Evolutionary conservation across 2,113 vertebrate genomes (phyloP), one percentile per base, ranked within the genome.

Genomic region (Myotis brandtii): DNA sequence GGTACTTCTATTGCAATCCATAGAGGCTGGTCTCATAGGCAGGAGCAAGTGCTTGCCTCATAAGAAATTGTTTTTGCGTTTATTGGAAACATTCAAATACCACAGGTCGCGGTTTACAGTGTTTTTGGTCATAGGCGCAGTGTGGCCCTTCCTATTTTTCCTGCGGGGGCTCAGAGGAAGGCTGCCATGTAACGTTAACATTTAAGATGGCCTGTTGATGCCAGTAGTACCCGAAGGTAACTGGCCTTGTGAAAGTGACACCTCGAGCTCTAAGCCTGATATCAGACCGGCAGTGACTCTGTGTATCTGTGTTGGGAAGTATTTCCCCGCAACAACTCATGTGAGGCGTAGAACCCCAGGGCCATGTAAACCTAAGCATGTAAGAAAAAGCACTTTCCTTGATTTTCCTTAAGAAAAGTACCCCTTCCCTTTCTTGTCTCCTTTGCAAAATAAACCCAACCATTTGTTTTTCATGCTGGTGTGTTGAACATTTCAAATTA

Each of bases 401-500:
- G 43, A 11, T 80, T 83, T 59, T 87, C 40, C 3, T 87, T 67
- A 13, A 20, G 56, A 56, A 46, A n/a, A 94, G 50, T 30, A 54
- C 2, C 32, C 13, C 1, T 1, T 3, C 32, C n/a, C 18, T 62
- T 97, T 50, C 85, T 93, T 92, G 96, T 95, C 46, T 95, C 9
- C 21, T 64, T 5, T 62, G 32, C 34, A 92, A 94, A 54, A 70
- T 69, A 87, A 93, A 77, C 40, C 10, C n/a, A 92, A 73, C 17
- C 0, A 3, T 59, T 30, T 62, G 18, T 79, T 43, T 84, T 84
- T 75, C 37, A 77, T 27, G 75, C 87, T 46, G 7, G 8, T 25
- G 2, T 72, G 94, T 91, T 64, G 93, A 87, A 20, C 14, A 54
- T 85, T 79, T 85, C 27, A 93, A 73, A 67, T 73, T 67, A 86